Evolutionary conservation across 2,888 invertebrate genomes (phyloP).

Genomic region (Eristalinus sepulchralis): DNA sequence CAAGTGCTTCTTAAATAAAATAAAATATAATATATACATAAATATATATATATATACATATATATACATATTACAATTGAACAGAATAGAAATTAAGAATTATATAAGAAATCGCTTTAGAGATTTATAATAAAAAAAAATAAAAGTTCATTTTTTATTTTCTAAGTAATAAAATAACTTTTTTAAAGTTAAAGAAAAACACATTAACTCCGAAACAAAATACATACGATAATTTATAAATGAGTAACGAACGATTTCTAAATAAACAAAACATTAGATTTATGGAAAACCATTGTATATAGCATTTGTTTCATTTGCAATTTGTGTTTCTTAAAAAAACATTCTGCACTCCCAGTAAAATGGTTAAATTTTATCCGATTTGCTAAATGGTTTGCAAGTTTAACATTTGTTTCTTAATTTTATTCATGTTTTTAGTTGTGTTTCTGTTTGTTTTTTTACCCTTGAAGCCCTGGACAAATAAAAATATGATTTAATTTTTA

Average conservation of each 20-base stretch:
- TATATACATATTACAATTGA: slow-evolving; percentile 69
- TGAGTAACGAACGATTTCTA: slow-evolving; percentile 59
- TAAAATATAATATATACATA: slow-evolving; percentile 75
- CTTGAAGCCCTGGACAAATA: slow-evolving; percentile 27
- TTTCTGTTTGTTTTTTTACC: not conserved
- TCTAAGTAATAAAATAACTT: slow-evolving; percentile 47
- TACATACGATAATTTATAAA: slow-evolving; percentile 58
- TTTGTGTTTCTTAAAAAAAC: not conserved
- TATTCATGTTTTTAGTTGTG: not conserved
- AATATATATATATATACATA: slow-evolving; percentile 58
- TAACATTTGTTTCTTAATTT: slow-evolving; percentile 1
- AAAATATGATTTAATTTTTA: not conserved
- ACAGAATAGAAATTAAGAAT: slow-evolving; percentile 64
- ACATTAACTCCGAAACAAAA: slow-evolving; percentile 50
- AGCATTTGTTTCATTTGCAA: slow-evolving; percentile 47
- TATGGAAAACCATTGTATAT: slow-evolving; percentile 49
- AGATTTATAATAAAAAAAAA: slow-evolving; percentile 72
- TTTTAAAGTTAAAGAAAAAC: slow-evolving; percentile 34
- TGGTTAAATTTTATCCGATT: not conserved
- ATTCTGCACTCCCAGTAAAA: slow-evolving; percentile 1
- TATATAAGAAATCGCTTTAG: slow-evolving; percentile 74
- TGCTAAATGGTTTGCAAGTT: slow-evolving; percentile 24
- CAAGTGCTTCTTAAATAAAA: slow-evolving; percentile 81
- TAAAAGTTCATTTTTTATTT: slow-evolving; percentile 66
- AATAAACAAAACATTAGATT: slow-evolving; percentile 49